Conservation (phyloP, 2,113 vertebrate species). For the Malaclemys terrapin region DNA sequence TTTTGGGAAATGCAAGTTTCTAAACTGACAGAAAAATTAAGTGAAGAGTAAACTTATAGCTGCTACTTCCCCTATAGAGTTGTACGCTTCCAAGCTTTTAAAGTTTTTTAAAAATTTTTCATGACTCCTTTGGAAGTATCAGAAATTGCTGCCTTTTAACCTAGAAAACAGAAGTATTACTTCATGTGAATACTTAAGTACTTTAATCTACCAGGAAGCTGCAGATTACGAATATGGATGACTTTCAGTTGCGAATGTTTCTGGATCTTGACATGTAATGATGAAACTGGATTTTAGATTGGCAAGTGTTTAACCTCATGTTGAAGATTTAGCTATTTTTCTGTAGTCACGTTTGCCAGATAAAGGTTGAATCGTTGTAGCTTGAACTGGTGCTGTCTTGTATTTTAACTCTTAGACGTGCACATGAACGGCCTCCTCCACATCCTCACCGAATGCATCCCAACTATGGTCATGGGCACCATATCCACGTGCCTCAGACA, state of each 20-base stretch:
- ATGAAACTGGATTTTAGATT: neutral
- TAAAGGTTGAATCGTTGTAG: neutral
- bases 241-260: neutral
- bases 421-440: conserved; percentile 96
- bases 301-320: neutral
- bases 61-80: neutral
- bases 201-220: neutral
- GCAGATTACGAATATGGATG: neutral
- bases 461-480: conserved; percentile 98
- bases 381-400: conserved; percentile 45
- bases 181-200: neutral
- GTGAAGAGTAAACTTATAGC: neutral
- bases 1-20: neutral
- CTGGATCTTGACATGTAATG: neutral
- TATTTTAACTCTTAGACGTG: conserved; percentile 85
- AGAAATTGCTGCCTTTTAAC: neutral
- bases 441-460: conserved; percentile 99
- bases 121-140: neutral
- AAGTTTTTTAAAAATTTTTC: neutral
- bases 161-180: neutral
- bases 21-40: neutral
- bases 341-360: neutral
- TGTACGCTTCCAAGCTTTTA: neutral
- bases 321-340: neutral
- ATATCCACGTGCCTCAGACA: conserved; percentile 99